Percentiles rank a stretch among this genome's conserved stretches.
phyloP scores from a whole-genome alignment of 2,888 invertebrate species.

The Hemistola chrysoprasaria region DNA sequence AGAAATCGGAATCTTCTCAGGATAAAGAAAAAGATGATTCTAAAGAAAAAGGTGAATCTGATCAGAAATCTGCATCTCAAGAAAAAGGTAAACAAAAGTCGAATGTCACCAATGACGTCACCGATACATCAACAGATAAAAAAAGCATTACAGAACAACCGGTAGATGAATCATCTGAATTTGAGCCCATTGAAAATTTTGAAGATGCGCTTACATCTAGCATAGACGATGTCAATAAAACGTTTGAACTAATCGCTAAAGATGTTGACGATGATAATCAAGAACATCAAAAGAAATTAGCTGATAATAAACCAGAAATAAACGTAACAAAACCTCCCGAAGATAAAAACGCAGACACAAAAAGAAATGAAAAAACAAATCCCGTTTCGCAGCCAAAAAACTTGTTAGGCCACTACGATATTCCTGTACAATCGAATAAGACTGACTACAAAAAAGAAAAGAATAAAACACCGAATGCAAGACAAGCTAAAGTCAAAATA shows the following conservation, averaged over 20 bases:
- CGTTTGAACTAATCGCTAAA: conserved; percentile 67
- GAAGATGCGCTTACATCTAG: conserved; percentile 73
- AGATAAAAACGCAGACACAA: conserved; percentile 40
- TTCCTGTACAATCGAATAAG: conserved; percentile 80
- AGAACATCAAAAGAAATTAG: conserved; percentile 22
- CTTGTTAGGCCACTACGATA: conserved; percentile 77
- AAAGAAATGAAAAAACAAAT: conserved; percentile 44
- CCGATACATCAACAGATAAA: conserved; percentile 14
- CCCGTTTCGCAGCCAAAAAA: conserved; percentile 77
- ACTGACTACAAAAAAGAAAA: conserved; percentile 77
- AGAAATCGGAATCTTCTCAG: no score
- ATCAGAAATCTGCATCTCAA: conserved; percentile 40
- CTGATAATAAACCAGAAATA: conserved; percentile 54
- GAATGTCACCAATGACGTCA: conserved; percentile 12
- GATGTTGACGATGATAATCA: conserved; percentile 41
- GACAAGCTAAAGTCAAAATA: conserved; percentile 68
- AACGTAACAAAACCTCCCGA: conserved; percentile 58
- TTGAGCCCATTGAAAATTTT: conserved; percentile 68
- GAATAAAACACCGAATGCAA: conserved; percentile 67
- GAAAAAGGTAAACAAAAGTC: conserved; percentile 59
- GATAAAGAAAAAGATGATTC: conserved; percentile 28
- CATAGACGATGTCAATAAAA: conserved; percentile 65
- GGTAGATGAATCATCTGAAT: conserved; percentile 35
- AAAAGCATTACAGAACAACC: conserved; percentile 16
- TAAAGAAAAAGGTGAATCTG: conserved; percentile 53